Base-by-base conservation (phyloP, 2,888 invertebrate genomes). In the Xanthorhoe designata region DNA sequence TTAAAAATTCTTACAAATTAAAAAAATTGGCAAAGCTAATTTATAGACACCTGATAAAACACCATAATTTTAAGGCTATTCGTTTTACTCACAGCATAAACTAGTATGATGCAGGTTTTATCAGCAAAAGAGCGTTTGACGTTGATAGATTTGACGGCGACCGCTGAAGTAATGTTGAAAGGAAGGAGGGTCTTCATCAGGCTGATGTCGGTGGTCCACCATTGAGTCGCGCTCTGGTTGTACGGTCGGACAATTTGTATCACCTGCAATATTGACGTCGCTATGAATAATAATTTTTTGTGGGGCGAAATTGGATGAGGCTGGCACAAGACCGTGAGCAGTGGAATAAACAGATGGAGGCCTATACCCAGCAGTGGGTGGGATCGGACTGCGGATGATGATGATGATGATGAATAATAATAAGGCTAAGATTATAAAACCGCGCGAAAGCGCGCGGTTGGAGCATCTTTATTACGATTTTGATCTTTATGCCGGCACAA, bases 161-260 rank as follows among this genome's bases (percentile, higher is more conserved):
- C 90, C 0, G 79, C 75, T 8, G 79, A 49, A 0, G 88, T 84
- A 15, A 81, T 66, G 56, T 85, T 86, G 76, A 93, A 91, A 0
- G 91, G 87, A 10, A 85, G 38, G 18, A 92, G 70, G 0, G 90
- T 88, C 69, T 87, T 89, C 78, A 91, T 76, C n/a, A 93, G 70
- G 0, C 86, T 84, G 54, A 93, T 85, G 66, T 91, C 92, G 1
- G 83, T 86, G 29, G 77, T 78, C 90, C 90, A 91, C 89, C 89
- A 89, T 55, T 83, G 79, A 0, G 81, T 82, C 1, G 79, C 76
- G 60, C 82, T 89, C 70, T 86, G 84, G 69, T 87, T 86, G 68
- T 73, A 78, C 0, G 92, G 91, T 6, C 85, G 84, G 2, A 89
- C 82, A 38, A 92, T 82, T 84, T 88, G 81, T 42, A 91, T 83